These are phyloP conservation scores for Avahi laniger DNA, from an alignment of 2,797 vertebrate genomes.

Conservation along the genomic window DNA sequence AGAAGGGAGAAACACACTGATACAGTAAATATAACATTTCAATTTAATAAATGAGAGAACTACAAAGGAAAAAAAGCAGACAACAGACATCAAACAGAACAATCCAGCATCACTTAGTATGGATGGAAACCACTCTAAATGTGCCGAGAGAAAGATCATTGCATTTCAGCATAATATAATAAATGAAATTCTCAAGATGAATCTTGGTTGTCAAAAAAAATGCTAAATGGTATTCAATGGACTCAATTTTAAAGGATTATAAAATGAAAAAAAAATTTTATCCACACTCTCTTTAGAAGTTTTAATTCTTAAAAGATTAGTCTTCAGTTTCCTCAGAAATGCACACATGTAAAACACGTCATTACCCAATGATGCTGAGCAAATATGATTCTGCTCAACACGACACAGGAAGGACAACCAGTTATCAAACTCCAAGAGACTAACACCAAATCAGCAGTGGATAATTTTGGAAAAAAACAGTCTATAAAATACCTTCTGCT, in stretches of 20 bases:
- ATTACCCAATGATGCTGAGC: background rate
- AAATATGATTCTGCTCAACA: constrained; percentile 26
- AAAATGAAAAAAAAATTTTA: background rate
- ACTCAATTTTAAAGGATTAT: background rate
- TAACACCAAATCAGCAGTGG: background rate
- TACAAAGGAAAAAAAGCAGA: background rate
- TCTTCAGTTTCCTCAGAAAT: constrained; percentile 42
- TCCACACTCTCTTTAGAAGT: background rate
- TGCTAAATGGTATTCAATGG: background rate
- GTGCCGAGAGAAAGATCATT: background rate
- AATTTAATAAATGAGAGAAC: background rate
- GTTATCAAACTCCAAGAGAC: background rate
- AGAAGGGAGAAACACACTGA: background rate
- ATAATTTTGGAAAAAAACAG: background rate
- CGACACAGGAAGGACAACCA: background rate
- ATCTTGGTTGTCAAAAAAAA: constrained; percentile 33
- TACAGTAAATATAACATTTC: background rate
- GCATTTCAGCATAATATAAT: background rate
- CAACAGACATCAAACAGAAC: background rate
- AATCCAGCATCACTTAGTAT: background rate
- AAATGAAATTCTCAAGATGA: constrained; percentile 16
- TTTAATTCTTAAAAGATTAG: constrained; percentile 23
- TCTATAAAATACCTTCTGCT: background rate
- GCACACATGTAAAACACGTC: background rate
- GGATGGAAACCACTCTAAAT: background rate